Base-by-base conservation (phyloP, 2,113 vertebrate genomes). In the Trinectes maculatus region DNA sequence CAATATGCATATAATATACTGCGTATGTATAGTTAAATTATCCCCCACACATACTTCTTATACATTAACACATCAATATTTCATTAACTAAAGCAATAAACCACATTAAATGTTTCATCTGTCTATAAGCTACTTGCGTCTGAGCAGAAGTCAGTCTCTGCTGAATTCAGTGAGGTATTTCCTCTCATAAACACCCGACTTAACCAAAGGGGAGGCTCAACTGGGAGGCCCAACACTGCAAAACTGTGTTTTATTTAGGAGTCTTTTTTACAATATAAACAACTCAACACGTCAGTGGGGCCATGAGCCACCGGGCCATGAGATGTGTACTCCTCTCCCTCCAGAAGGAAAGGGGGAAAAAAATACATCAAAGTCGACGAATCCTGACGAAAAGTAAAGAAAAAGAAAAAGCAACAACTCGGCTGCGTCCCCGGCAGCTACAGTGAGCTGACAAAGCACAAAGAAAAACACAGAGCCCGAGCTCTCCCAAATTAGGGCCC, bases 391-490 rank as follows among this genome's bases (percentile, higher is more conserved):
- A 76, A 80, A 66, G 39, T 66, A 59, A 26, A 71, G 52, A 47
- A 68, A 60, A 51, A 10, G 11, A 74, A 58, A 65, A 65, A 29
- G 47, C 54, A 70, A 70, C 31, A 57, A 63, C 47, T 79, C 5
- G 1, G 33, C 59, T 16, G 57, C 43, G 37, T 69, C 70, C 28
- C 54, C 52, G 51, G 57, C 70, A 85, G 83, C 84, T 64, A 66
- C 26, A 43, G 26, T 6, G 48, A 77, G 73, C 80, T 74, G 60
- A 87, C 60, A 12, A 72, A 79, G 67, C 74, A 82, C 66, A 84
- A 74, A 84, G 71, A 64, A 62, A 80, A 62, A 66, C 52, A 83
- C 43, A 77, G 57, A 58, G 62, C 24, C 29, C 13, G 37, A 81
- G 49, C 46, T 72, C 58, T 85, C 58, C 59, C 48, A 78, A 64